These are phyloP conservation scores for Steinernema hermaphroditum DNA, from an alignment of 2,888 invertebrate species.

Conservation along the genomic window DNA sequence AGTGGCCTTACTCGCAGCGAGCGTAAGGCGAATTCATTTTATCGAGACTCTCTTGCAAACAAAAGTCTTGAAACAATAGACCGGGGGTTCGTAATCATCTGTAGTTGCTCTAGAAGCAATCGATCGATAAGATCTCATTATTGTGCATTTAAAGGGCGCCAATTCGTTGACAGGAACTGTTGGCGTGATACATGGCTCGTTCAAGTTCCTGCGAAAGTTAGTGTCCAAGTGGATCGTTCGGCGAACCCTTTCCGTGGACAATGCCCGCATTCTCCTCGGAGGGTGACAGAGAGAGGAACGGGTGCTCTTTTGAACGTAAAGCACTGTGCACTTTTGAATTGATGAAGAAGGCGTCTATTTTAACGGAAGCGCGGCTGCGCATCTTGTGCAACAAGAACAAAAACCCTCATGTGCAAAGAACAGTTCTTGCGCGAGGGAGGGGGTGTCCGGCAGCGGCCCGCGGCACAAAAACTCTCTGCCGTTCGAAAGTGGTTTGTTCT, in stretches of 20 bases:
- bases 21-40: too few relatives aligned
- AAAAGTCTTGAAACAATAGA: too few relatives aligned
- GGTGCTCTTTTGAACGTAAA: background rate
- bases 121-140: constrained; percentile 19
- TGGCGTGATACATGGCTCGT: background rate
- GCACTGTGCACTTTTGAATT: constrained; percentile 18
- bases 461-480: background rate
- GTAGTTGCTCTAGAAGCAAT: background rate
- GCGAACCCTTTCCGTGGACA: constrained; percentile 17
- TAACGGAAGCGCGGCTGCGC: background rate
- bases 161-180: background rate
- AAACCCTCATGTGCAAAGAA: background rate
- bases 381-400: background rate
- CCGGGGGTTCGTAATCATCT: constrained; percentile 10
- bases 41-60: too few relatives aligned
- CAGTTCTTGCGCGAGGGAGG: background rate
- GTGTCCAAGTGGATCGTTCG: background rate
- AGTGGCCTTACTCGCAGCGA: background rate
- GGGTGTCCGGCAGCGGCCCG: too few relatives aligned
- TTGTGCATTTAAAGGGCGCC: background rate
- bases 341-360: background rate
- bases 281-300: background rate
- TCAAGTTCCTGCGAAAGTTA: background rate
- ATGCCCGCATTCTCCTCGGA: background rate
- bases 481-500: too few relatives aligned